These are phyloP conservation scores for Halisarca cf. caerulea DNA, from an alignment of 37 sponge, comb jelly and placozoan genomes.

Conservation along the genomic window DNA sequence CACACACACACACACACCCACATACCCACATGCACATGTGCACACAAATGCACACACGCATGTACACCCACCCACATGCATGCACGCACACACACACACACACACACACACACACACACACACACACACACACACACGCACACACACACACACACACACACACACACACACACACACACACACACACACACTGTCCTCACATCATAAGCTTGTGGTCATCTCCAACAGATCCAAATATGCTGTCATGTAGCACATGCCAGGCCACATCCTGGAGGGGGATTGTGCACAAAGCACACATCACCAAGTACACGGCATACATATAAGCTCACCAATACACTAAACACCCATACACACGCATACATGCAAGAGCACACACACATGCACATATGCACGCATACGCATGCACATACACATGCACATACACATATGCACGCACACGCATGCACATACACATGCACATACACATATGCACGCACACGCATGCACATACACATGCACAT, in stretches of 20 bases:
- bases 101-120: no score
- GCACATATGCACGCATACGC: neutral
- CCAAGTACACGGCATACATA: neutral
- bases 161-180: no score
- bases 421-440: neutral
- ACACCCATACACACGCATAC: neutral
- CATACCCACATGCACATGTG: no score
- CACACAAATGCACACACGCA: no score
- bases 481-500: neutral
- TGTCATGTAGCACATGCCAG: conserved; percentile 93
- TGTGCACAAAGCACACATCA: neutral
- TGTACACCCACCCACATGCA: no score
- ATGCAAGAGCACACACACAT: neutral
- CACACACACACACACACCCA: no score
- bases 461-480: neutral
- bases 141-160: no score
- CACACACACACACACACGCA: no score
- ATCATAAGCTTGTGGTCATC: conserved; percentile 98
- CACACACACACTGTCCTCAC: conserved; percentile 46
- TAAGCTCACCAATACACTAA: no score
- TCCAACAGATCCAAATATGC: conserved; percentile 96
- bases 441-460: neutral
- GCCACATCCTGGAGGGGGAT: conserved; percentile 90
- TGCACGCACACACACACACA: no score
- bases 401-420: neutral